Base-by-base conservation (phyloP, 2,113 vertebrate species). In the Phocoena sinus region DNA sequence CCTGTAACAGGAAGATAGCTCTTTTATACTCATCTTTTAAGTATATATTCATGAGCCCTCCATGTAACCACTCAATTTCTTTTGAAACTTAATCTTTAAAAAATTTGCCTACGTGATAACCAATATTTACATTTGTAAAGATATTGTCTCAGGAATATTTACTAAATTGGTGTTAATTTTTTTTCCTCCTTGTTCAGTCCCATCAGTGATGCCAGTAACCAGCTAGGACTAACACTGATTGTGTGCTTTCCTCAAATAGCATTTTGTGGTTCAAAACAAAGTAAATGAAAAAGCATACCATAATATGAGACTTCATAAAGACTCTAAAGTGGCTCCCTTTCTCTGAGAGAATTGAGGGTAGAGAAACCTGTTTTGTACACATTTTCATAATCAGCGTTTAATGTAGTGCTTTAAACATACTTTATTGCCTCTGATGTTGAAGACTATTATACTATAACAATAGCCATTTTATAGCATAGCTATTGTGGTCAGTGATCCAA, bases 11-110 rank as follows among this genome's bases (percentile, higher is more conserved):
- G 21, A 83, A 83, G 38, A 36, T 53, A 44, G 41, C 11, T 79
- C 20, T 31, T 74, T 58, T 33, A 23, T 47, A 20, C 50, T 36
- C 12, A 67, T 62, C 20, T 82, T 73, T 76, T 83, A 79, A 70
- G 33, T n/a, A 21, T 86, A 47, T 71, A 33, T 31, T 88, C 14
- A 38, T 89, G 58, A 77, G 2, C 74, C 89, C 36, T 74, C 41
- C 26, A 60, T 28, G 21, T 89, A 47, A 87, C 53, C 2, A 9
- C 41, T 90, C 41, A 88, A 70, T 47, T 95, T 36, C 47, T 58
- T 95, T 97, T 74, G 65, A 93, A 95, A 80, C n/a, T 90, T 88
- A 31, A 33, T 62, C n/a, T 79, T 82, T 93, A 56, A 91, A 47
- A 91, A 13, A 70, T 53, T 82, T 94, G 50, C 47, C 58, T 94